These are phyloP conservation scores for Furcifer pardalis DNA, from an alignment of 2,797 vertebrate genomes.

Conservation along the genomic window DNA sequence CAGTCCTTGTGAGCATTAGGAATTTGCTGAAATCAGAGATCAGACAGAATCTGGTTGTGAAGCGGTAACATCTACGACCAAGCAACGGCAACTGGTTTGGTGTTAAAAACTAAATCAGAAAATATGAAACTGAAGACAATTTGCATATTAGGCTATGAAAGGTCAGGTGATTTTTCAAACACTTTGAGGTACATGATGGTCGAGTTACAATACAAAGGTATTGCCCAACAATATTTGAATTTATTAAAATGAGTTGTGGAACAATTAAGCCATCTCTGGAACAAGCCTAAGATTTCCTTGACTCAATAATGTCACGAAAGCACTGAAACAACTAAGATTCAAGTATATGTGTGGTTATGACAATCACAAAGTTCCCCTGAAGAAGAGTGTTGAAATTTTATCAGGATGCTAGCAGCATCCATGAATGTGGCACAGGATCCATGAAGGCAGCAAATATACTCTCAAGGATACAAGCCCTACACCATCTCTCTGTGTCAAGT, in stretches of 20 bases:
- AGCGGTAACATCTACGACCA: not conserved
- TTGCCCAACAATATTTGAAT: not conserved
- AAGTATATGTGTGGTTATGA: too few relatives aligned
- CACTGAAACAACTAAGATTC: too few relatives aligned
- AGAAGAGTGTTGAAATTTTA: too few relatives aligned
- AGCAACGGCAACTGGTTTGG: not conserved
- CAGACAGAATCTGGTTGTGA: slow-evolving; percentile 4
- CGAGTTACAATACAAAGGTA: not conserved
- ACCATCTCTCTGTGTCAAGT: not conserved
- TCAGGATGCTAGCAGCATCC: too few relatives aligned
- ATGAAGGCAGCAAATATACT: not conserved
- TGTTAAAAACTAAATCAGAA: not conserved
- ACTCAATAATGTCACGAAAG: too few relatives aligned
- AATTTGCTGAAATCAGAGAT: slow-evolving; percentile 81
- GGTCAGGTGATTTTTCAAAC: not conserved
- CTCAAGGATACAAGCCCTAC: too few relatives aligned
- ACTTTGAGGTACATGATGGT: not conserved
- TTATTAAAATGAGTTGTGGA: too few relatives aligned
- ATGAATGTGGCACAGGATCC: too few relatives aligned
- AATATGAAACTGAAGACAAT: not conserved
- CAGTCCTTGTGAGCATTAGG: slow-evolving; percentile 89
- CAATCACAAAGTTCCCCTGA: too few relatives aligned
- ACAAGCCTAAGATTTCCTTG: too few relatives aligned
- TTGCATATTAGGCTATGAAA: not conserved
- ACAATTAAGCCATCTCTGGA: too few relatives aligned